Percentiles rank a stretch among this genome's conserved stretches.
Evolutionary conservation across 1,140 invertebrate genomes (phyloP).

Genomic region (Brachionus asplanchnoidis): DNA sequence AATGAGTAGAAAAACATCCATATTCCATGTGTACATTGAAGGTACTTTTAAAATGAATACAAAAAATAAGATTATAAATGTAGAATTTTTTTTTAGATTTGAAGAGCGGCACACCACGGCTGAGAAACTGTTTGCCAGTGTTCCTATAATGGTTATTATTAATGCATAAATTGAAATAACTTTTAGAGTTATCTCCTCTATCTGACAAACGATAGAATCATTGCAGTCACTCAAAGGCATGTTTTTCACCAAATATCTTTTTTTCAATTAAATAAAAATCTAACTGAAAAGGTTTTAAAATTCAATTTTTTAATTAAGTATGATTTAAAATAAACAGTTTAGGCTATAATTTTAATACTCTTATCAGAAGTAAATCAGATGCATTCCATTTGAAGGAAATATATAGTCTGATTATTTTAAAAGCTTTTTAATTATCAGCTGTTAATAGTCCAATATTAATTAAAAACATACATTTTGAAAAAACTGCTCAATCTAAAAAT

Average conservation of each 20-base stretch:
- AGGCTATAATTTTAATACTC: too few species aligned
- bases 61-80: neutral
- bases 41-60: neutral
- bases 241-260: neutral
- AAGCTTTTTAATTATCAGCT: too few species aligned
- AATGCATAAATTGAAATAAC: neutral
- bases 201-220: neutral
- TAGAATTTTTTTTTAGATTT: neutral
- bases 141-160: neutral
- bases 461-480: too few species aligned
- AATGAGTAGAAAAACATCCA: neutral
- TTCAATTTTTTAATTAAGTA: too few species aligned
- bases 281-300: too few species aligned
- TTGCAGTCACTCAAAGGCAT: neutral
- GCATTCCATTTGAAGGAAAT: too few species aligned
- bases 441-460: too few species aligned
- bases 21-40: constrained; percentile 1
- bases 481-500: too few species aligned
- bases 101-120: neutral
- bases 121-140: neutral
- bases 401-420: too few species aligned
- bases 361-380: too few species aligned
- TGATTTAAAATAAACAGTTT: too few species aligned
- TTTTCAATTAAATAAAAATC: too few species aligned
- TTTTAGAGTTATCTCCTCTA: neutral